Evolutionary conservation across 2,797 vertebrate species (phyloP).

Genomic region (Molossus molossus): DNA sequence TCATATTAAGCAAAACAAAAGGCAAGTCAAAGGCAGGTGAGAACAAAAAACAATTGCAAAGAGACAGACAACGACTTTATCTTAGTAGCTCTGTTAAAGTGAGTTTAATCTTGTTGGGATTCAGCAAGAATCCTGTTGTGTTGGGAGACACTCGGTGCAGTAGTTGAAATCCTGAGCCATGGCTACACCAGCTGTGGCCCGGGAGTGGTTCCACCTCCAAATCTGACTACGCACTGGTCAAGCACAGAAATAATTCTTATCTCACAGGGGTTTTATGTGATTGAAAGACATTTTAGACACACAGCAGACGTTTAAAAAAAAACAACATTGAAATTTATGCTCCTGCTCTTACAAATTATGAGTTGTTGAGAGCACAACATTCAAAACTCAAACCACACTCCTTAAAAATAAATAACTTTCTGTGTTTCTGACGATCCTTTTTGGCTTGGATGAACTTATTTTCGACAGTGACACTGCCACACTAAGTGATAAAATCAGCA

Average conservation of each 20-base stretch:
- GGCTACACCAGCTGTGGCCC: background rate
- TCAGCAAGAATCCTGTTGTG: background rate
- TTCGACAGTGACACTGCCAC: background rate
- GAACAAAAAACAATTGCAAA: background rate
- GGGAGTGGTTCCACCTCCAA: background rate
- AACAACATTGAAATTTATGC: background rate
- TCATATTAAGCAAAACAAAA: slow-evolving; percentile 38
- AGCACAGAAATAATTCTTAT: background rate
- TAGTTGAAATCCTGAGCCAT: background rate
- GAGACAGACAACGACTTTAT: background rate
- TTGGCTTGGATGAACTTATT: background rate
- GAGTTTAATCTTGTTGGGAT: background rate
- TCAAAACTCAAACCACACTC: background rate
- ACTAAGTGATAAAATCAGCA: slow-evolving; percentile 30
- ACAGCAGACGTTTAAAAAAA: background rate
- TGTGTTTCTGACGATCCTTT: slow-evolving; percentile 43
- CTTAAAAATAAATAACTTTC: slow-evolving; percentile 8
- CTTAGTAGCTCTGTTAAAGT: background rate
- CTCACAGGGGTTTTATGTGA: background rate
- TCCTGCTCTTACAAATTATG: background rate
- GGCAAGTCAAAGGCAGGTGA: background rate
- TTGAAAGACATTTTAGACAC: background rate
- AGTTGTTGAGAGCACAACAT: background rate
- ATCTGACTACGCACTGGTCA: background rate
- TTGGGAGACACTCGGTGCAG: background rate